Base-by-base conservation (phyloP, 2,888 invertebrate genomes). In the Chesias legatella region DNA sequence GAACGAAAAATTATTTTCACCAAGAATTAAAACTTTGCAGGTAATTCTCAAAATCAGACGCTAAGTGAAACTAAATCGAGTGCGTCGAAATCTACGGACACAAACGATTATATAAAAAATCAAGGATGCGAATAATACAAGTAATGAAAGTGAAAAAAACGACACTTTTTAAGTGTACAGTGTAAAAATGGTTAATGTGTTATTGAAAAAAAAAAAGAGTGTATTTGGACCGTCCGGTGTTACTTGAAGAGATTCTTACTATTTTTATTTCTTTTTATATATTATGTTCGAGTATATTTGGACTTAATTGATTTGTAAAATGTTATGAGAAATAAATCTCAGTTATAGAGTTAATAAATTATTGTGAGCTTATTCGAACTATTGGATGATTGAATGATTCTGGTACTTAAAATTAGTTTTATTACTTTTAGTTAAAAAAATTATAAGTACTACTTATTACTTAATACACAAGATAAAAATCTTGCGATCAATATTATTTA, bases 71-170 rank as follows among this genome's bases (percentile, higher is more conserved):
- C 48, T 20, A 79, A 74, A 56, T 56, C 51, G 11, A 62, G 65
- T 67, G 68, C 61, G 30, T 56, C 67, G 25, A 79, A 77, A 62
- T 54, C 73, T 0, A 67, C 70, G 7, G 79, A 78, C 31, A 67
- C 69, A 1, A 63, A 61, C 55, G 75, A 77, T 56, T 68, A 71
- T 29, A 47, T 52, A 4, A 67, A 67, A 59, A 57, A 69, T 45
- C 38, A 67, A 67, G 46, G 63, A 36, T 72, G 68, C 36, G 67
- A 67, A 39, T 69, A 60, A 67, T 6, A 54, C 43, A n/a, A 51
- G 41, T 36, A 39, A 17, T 31, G 30, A 20, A 41, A 43, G 27
- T 41, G 33, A 34, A 26, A 43, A 17, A 17, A 31, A 40, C 47
- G n/a, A 37, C 33, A 10, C 7, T 27, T 43, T 36, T 27, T 30